Base-by-base conservation (phyloP, 2,888 invertebrate genomes). In the Therioaphis trifolii region DNA sequence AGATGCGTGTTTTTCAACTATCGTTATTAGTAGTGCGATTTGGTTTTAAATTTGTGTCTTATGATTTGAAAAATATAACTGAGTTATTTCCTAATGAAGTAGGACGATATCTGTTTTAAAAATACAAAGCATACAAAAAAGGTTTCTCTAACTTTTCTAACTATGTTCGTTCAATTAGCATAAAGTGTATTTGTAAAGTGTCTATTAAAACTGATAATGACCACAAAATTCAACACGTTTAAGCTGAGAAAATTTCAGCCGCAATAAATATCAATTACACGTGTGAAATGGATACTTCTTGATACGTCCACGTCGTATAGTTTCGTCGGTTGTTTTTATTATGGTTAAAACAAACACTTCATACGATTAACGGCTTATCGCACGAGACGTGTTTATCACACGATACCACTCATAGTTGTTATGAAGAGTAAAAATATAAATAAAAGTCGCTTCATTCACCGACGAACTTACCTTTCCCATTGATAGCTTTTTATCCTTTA, bases 101-200 rank as follows among this genome's bases (percentile, higher is more conserved):
- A 12, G 11, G 35, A 49, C 29, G 27, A 46, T 46, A 76, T 27
- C 63, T 49, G 49, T 63, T 75, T 27, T 58, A 29, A 61, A 49
- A 76, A 29, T 9, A n/a, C n/a, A 7, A 3, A 46, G 4, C 2
- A 12, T 9, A 12, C 11, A 74, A 61, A 76, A 61, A 76, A 46
- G 21, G 15, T 49, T 49, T 15, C 24, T 0, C 21, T 49, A 77
- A 66, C 66, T 77, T 77, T 77, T 35, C 66, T 15, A 49, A 49
- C 63, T 12, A 21, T 66, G 49, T 77, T 77, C 66, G 24, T 66
- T 77, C 66, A 49, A 77, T 52, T 66, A 66, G 14, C 29, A 66
- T 66, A 52, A 49, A 77, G 49, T 77, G n/a, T 35, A 14, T 75
- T 24, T 27, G 14, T 11, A 61, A 75, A 43, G n/a, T 43, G 11